Percentiles rank a stretch among this genome's conserved stretches.
phyloP scores from a whole-genome alignment of 2,888 invertebrate genomes.

The Candidula unifasciata region DNA sequence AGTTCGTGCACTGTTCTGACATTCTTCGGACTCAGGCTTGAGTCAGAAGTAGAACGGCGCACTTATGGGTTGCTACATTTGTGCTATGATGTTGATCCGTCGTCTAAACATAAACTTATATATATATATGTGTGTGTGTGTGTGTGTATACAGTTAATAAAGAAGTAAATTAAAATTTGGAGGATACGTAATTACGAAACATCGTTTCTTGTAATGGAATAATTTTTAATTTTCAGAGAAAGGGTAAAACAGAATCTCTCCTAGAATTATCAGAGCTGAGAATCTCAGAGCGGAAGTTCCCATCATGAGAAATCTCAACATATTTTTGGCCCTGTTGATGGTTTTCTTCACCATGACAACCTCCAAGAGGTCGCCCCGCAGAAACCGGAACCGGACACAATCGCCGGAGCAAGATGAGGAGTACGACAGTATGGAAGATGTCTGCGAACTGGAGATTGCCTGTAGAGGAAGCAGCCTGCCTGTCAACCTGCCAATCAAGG shows the following conservation, averaged over 20 bases:
- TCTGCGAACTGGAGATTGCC: constrained; percentile 67
- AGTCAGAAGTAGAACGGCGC: too few species aligned
- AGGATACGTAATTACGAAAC: too few species aligned
- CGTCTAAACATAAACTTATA: too few species aligned
- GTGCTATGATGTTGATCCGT: too few species aligned
- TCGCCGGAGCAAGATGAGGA: constrained; percentile 35
- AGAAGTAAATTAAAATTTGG: too few species aligned
- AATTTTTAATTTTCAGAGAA: background rate
- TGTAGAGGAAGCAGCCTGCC: constrained; percentile 64
- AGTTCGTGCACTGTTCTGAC: too few species aligned
- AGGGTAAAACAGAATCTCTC: background rate
- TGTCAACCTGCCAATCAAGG: constrained; percentile 71
- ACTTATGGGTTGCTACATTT: too few species aligned
- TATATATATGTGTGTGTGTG: too few species aligned
- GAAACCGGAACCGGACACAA: constrained; percentile 51
- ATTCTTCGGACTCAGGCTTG: too few species aligned
- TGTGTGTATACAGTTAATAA: too few species aligned
- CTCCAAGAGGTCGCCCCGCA: constrained; percentile 38
- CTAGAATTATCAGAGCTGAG: background rate
- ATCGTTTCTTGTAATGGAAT: too few species aligned
- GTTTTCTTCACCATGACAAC: constrained; percentile 34
- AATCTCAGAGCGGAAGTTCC: background rate
- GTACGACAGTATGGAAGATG: constrained; percentile 36
- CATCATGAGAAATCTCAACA: background rate
- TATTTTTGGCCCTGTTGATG: constrained; percentile 30